Evolutionary conservation across 2,113 vertebrate genomes (phyloP), one percentile per base, ranked within the genome.

Genomic region (Gallinago media): DNA sequence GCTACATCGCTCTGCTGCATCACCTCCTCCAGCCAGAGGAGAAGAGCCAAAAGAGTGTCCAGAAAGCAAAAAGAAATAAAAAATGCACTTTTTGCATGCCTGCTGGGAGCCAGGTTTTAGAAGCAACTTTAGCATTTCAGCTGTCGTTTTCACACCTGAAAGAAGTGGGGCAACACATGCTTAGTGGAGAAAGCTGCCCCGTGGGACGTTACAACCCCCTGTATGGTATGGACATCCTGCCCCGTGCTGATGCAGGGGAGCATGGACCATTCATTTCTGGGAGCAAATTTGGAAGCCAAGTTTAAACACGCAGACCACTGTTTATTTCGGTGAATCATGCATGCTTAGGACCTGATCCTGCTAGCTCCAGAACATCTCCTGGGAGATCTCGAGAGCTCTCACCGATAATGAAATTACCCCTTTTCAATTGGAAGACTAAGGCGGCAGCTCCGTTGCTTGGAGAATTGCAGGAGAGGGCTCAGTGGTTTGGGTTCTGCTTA

Each of bases 251-350:
- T 56, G 73, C 76, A 31, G 47, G 15, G 63, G 20, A 76, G 63
- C 3, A 19, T 42, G 82, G 75, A 72, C 67, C 63, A 12, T 66
- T 62, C 47, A 3, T 66, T 71, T 31, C 85, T 74, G 68, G 88
- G 65, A 95, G 79, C 42, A 78, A 47, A 9, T n/a, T 8, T 31
- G 61, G 32, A 84, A 84, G 68, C 92, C 90, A 68, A 21, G 94
- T 96, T 95, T 65, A 84, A 92, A 93, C 95, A 94, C 0, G 76
- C 92, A 88, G 92, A 36, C 96, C 94, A 86, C 85, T 92, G 68
- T 63, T 93, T 91, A 67, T 94, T 88, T 55, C 92, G 81, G 86
- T 92, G 96, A 95, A 91, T 93, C 88, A 94, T 36, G 19, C 58
- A 2, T 34, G 72, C 88, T 86, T 65, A 52, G 76, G 70, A 59